These are phyloP conservation scores for Numenius phaeopus DNA, from an alignment of 2,797 vertebrate species.

Conservation along the genomic window DNA sequence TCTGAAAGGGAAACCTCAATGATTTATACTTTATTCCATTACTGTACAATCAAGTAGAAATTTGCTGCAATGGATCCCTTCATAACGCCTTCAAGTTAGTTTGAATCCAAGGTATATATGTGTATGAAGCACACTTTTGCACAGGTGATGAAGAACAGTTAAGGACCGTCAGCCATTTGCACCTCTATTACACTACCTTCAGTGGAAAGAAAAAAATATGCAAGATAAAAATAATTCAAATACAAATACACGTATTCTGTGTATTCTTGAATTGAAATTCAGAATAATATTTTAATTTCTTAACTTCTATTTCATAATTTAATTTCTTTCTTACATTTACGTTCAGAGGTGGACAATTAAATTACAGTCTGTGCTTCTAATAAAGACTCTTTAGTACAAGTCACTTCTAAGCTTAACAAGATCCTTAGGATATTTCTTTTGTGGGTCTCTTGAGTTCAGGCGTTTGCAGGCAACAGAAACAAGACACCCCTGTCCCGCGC, in stretches of 20 bases:
- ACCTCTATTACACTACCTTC: background rate
- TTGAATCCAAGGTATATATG: background rate
- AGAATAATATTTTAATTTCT: background rate
- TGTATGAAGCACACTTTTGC: background rate
- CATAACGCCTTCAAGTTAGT: background rate
- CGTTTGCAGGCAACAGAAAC: background rate
- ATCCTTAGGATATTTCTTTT: background rate
- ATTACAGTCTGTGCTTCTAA: background rate
- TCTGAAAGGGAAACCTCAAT: background rate
- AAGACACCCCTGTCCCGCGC: background rate
- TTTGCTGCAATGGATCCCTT: background rate
- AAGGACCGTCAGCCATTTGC: background rate
- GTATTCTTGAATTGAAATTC: background rate
- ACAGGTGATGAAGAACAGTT: background rate
- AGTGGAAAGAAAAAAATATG: background rate
- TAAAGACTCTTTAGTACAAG: background rate
- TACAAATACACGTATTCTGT: background rate
- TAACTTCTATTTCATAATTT: background rate
- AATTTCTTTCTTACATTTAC: background rate
- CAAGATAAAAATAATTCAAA: background rate
- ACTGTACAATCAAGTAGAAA: background rate
- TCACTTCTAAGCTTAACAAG: background rate
- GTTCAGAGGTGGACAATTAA: background rate
- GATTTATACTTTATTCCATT: background rate
- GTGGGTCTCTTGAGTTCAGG: background rate